Evolutionary conservation across 2,113 vertebrate species (phyloP), one percentile per base, ranked within the genome.

Genomic region (Microcebus griseorufus): DNA sequence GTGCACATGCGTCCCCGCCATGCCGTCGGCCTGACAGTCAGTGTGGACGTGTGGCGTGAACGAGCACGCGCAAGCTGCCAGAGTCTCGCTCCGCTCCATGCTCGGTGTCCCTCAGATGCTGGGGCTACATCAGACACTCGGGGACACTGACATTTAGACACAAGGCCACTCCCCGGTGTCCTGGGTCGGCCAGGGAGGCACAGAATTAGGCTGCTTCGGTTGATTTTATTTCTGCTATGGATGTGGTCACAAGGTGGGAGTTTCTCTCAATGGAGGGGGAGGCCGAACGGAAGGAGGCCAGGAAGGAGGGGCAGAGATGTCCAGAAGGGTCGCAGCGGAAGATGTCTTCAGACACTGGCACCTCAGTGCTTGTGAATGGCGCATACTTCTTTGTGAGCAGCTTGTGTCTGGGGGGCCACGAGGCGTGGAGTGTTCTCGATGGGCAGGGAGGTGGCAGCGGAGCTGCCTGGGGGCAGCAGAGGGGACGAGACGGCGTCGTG

Each of bases 1-100:
- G 0, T 23, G 23, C 7, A 37, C 60, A 0, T 10, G 4, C 1
- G 4, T 17, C 20, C 17, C 11, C 22, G 13, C 6, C 2, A 10
- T n/a, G 53, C 18, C 1, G 16, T 32, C 8, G 13, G 18, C 42
- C 55, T 32, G 22, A 51, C 14, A 2, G 10, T 55, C 2, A 17
- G 42, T 9, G 6, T 20, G 64, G 64, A 7, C 14, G 1, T n/a
- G 27, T 1, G 9, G 69, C 11, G 13, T 7, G 37, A 18, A 8
- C 13, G 3, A 42, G 9, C 2, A 5, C 17, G 25, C 2, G 5
- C 3, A 5, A 55, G 13, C 16, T 0, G 7, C 22, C 64, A 39
- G 27, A 48, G 85, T 22, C 65, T n/a, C 22, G 2, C 6, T 23
- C 12, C 16, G 13, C 42, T 5, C 16, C 39, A 42, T 5, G 34